Percentiles rank a stretch among this genome's conserved stretches.
Evolutionary conservation across 1,140 invertebrate species (phyloP).

Genomic region (Halyomorpha halys): DNA sequence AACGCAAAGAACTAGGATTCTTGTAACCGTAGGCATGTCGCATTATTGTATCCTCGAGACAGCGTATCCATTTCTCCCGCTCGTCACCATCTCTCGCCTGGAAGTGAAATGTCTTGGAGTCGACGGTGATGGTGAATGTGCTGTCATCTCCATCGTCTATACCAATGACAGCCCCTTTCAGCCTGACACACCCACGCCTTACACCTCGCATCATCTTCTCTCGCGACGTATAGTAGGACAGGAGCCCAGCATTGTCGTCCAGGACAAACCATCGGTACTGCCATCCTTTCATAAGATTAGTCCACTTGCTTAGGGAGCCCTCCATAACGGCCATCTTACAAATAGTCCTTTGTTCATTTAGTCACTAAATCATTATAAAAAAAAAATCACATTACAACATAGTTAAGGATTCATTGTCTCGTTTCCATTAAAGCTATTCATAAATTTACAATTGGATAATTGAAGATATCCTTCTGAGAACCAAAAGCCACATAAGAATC

Average conservation of each 20-base stretch:
- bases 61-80: constrained; percentile 88
- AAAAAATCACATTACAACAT: too few species aligned
- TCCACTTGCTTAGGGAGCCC: constrained; percentile 99
- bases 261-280: constrained; percentile 99
- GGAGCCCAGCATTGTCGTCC: constrained; percentile 85
- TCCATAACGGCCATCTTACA: constrained; percentile 63
- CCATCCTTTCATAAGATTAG: constrained; percentile 99
- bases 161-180: constrained; percentile 90
- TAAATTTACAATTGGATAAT: too few species aligned
- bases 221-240: constrained; percentile 96
- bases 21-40: constrained; percentile 55
- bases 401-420: too few species aligned
- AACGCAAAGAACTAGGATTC: constrained; percentile 35
- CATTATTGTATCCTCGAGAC: constrained; percentile 86
- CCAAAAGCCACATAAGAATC: too few species aligned
- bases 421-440: too few species aligned
- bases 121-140: constrained; percentile 97
- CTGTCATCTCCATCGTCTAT: constrained; percentile 99
- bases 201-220: constrained; percentile 98
- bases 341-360: too few species aligned
- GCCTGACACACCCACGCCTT: constrained; percentile 84
- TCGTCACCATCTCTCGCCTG: constrained; percentile 88
- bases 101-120: constrained; percentile 98
- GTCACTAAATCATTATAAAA: too few species aligned
- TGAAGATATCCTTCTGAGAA: too few species aligned